Percentiles rank a stretch among this genome's conserved stretches.
These are phyloP conservation scores for Dascyllus trimaculatus DNA, from an alignment of 2,113 vertebrate genomes.

Conservation along the genomic window DNA sequence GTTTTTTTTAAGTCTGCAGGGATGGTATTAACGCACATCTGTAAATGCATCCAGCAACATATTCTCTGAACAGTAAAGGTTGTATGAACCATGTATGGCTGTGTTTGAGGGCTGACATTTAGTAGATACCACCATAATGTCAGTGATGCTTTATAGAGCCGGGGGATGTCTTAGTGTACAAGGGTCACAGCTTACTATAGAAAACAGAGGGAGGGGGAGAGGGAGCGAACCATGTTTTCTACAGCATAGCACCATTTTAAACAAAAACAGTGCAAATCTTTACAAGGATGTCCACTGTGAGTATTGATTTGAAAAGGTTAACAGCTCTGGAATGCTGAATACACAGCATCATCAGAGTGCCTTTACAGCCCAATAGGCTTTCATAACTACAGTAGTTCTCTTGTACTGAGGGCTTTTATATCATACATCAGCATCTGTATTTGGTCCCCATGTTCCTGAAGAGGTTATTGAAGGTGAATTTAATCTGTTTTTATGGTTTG, in stretches of 20 bases:
- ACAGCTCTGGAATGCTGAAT: conserved; percentile 23
- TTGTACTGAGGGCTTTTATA: conserved; percentile 33
- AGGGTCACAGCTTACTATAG: conserved; percentile 37
- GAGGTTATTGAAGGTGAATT: conserved; percentile 14
- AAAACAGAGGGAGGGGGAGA: conserved; percentile 32
- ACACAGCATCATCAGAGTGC: conserved; percentile 13
- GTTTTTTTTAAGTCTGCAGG: not conserved
- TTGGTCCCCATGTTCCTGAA: conserved; percentile 10
- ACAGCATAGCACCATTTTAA: conserved; percentile 12
- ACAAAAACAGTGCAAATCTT: conserved; percentile 8
- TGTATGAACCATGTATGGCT: not conserved
- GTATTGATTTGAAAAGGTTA: conserved; percentile 42
- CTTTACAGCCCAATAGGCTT: conserved; percentile 28
- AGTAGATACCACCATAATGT: conserved; percentile 31
- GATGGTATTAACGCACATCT: conserved; percentile 11
- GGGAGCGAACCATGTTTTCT: not conserved
- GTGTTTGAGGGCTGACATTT: conserved; percentile 40
- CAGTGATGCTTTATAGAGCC: conserved; percentile 31
- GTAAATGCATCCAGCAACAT: conserved; percentile 9
- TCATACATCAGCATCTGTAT: conserved; percentile 8
- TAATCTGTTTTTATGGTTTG: not conserved
- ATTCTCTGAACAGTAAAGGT: conserved; percentile 7
- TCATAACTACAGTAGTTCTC: conserved; percentile 24
- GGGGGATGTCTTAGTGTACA: conserved; percentile 28
- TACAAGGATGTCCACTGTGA: conserved; percentile 6